Conservation (phyloP, 2,797 vertebrate species). For the Melanotaenia pygmaea region DNA sequence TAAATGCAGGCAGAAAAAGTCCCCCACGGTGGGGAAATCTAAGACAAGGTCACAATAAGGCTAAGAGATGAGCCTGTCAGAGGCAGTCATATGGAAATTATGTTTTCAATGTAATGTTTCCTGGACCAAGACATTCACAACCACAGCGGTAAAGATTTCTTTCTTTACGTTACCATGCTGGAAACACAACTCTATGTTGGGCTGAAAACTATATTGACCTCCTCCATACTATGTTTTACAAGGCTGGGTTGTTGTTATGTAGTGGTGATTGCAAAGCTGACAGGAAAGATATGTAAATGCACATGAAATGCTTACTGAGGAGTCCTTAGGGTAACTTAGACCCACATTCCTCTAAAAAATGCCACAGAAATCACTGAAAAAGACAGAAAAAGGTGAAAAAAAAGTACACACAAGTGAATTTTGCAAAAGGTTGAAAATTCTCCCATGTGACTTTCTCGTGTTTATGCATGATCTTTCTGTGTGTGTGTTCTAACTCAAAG, state of each 20-base stretch:
- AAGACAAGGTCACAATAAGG: constrained; percentile 59
- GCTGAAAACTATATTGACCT: constrained; percentile 13
- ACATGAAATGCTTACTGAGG: constrained; percentile 24
- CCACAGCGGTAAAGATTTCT: background rate
- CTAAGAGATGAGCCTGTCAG: constrained; percentile 50
- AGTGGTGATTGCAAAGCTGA: constrained; percentile 28
- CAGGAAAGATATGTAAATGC: constrained; percentile 29
- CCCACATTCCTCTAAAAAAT: constrained; percentile 16
- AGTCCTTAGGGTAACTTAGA: constrained; percentile 40
- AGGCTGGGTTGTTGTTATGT: constrained; percentile 19
- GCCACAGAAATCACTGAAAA: constrained; percentile 12
- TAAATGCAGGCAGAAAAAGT: constrained; percentile 35
- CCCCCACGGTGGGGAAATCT: constrained; percentile 57
- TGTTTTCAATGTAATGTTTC: constrained; percentile 33
- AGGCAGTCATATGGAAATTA: constrained; percentile 55
- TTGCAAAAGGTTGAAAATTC: background rate
- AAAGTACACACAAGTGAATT: background rate
- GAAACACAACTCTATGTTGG: constrained; percentile 15
- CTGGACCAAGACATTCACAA: constrained; percentile 28
- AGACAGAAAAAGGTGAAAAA: background rate
- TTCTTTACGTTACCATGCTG: constrained; percentile 29
- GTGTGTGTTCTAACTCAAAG: constrained; percentile 39
- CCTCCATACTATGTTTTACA: constrained; percentile 5
- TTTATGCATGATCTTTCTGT: constrained; percentile 26
- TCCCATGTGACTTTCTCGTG: background rate